Conservation (phyloP, 2,888 invertebrate species). For the Drosophila diplacantha region DNA sequence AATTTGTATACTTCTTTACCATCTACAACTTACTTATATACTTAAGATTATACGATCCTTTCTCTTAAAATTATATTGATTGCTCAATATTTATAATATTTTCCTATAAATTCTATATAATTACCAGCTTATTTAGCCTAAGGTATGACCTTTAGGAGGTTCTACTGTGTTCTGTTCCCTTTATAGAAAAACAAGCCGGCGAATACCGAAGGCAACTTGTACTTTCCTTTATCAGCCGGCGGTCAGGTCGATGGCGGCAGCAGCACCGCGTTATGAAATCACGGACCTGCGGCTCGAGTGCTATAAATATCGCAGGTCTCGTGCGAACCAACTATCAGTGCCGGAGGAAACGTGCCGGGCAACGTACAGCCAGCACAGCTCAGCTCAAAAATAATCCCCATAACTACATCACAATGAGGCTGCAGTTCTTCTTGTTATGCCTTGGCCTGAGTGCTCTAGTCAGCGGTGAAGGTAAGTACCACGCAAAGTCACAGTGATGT, state of each 20-base stretch:
- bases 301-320: conserved; percentile 64
- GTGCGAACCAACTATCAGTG: conserved; percentile 56
- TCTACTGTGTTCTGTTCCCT: conserved; percentile 24
- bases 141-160: neutral
- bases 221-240: conserved; percentile 55
- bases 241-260: conserved; percentile 36
- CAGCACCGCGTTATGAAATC: conserved; percentile 48
- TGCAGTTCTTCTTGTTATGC: conserved; percentile 40
- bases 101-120: too few species aligned
- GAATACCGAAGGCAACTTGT: conserved; percentile 21
- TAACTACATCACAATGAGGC: conserved; percentile 45
- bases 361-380: conserved; percentile 29
- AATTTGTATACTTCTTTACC: too few species aligned
- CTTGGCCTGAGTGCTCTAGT: conserved; percentile 36
- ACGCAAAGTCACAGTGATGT: neutral
- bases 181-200: conserved; percentile 1
- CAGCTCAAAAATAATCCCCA: conserved; percentile 1
- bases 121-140: neutral
- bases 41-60: neutral
- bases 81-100: too few species aligned
- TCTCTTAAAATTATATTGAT: neutral
- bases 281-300: conserved; percentile 2
- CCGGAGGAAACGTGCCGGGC: conserved; percentile 52
- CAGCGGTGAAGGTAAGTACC: conserved; percentile 46
- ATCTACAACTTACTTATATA: neutral